Conservation (phyloP, 2,113 vertebrate species). For the Mus pahari region DNA sequence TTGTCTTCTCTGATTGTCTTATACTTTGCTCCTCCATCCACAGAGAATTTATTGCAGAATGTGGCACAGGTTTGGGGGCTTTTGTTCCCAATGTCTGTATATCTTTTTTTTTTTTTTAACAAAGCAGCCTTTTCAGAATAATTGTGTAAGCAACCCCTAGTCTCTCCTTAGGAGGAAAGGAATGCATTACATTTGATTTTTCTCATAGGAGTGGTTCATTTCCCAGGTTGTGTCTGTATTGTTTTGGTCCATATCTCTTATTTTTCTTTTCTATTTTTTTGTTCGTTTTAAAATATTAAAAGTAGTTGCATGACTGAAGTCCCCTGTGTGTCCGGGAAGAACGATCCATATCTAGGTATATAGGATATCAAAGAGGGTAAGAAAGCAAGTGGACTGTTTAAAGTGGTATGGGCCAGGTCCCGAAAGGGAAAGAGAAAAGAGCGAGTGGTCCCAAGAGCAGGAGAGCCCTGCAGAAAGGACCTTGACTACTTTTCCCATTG, state of each 20-base stretch:
- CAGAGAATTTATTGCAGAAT: slow-evolving; percentile 45
- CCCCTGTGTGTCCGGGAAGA: not conserved
- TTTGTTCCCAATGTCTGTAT: slow-evolving; percentile 52
- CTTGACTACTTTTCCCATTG: not conserved
- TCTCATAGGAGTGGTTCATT: not conserved
- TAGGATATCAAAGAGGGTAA: not conserved
- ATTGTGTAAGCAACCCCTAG: slow-evolving; percentile 26
- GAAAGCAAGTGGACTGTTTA: not conserved
- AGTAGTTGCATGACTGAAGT: not conserved
- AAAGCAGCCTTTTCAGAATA: slow-evolving; percentile 44
- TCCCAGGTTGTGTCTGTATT: not conserved
- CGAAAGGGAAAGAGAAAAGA: not conserved
- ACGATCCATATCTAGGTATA: not conserved
- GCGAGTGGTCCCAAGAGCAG: not conserved
- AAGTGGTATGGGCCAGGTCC: not conserved
- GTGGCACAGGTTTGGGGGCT: not conserved
- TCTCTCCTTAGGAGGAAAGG: slow-evolving; percentile 26
- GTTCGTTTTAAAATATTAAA: not conserved
- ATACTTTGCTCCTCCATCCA: not conserved
- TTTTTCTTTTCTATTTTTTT: not conserved
- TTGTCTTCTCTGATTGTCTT: not conserved
- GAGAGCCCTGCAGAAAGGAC: not conserved
- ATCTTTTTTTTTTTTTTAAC: not conserved
- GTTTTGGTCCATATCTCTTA: not conserved
- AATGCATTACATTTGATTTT: not conserved